Conservation (phyloP, 2,113 vertebrate genomes). For the Talpa occidentalis region DNA sequence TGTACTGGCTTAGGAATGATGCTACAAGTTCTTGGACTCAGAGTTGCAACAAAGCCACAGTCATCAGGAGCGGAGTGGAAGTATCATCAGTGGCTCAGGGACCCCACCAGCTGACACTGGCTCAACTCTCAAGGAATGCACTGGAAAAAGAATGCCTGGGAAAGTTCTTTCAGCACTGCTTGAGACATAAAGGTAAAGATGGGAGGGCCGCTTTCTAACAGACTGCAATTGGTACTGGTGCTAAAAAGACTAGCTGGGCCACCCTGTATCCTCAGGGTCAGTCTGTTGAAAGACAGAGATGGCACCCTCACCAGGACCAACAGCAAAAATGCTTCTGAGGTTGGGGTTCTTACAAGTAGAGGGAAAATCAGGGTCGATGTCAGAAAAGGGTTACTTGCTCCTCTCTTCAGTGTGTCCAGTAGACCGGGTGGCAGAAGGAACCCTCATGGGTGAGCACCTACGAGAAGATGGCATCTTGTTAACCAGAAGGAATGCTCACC, state of each 20-base stretch:
- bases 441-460: conserved; percentile 56
- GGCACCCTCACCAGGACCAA: neutral
- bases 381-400: conserved; percentile 8
- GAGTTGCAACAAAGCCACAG: neutral
- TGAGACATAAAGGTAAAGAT: neutral
- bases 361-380: conserved; percentile 10
- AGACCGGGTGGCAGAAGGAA: neutral
- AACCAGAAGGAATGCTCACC: neutral
- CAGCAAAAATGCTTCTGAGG: neutral
- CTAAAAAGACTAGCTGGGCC: neutral
- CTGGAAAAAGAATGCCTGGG: neutral
- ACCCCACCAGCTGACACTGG: neutral
- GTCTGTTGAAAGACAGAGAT: neutral
- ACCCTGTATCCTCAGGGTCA: neutral
- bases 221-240: neutral
- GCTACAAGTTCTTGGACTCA: neutral
- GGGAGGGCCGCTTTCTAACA: neutral
- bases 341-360: neutral
- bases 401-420: neutral
- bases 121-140: neutral
- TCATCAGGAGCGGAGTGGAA: neutral
- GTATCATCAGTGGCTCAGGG: neutral
- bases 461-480: conserved; percentile 11
- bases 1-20: neutral
- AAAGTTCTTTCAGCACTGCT: neutral